Percentiles rank a stretch among this genome's conserved stretches.
These are phyloP conservation scores for Melitaea cinxia DNA, from an alignment of 1,140 invertebrate genomes.

Conservation along the genomic window DNA sequence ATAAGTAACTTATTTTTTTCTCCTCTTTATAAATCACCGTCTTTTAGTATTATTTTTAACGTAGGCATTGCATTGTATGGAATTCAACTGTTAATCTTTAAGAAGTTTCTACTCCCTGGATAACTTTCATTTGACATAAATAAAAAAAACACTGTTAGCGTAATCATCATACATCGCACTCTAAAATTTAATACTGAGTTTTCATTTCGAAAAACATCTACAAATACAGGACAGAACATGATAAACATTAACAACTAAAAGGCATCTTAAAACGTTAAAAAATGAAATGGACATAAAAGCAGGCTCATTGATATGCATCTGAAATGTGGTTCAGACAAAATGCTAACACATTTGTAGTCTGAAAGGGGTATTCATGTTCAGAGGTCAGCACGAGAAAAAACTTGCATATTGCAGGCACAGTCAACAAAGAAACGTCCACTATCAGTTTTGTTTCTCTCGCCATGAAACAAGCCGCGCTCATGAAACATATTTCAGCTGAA, in stretches of 20 bases:
- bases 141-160: too few relatives aligned
- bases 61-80: too few relatives aligned
- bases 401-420: slow-evolving; percentile 15
- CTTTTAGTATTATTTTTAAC: too few relatives aligned
- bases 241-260: slow-evolving; percentile 6
- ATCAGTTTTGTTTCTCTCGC: slow-evolving; percentile 5
- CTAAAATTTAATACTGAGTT: too few relatives aligned
- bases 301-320: slow-evolving; percentile 16
- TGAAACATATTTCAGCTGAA: slow-evolving; percentile 4
- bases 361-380: slow-evolving; percentile 25
- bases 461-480: slow-evolving; percentile 2
- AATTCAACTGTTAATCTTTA: too few relatives aligned
- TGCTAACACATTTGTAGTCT: slow-evolving; percentile 24
- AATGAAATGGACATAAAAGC: not conserved
- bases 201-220: too few relatives aligned
- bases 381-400: slow-evolving; percentile 20
- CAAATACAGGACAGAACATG: not conserved
- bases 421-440: slow-evolving; percentile 12
- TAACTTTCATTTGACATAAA: too few relatives aligned
- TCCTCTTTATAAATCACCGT: too few relatives aligned
- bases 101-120: too few relatives aligned
- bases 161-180: too few relatives aligned
- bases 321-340: slow-evolving; percentile 21
- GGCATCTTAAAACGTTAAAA: slow-evolving; percentile 1
- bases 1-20: too few relatives aligned